phyloP scores from a whole-genome alignment of 2,888 invertebrate species.

The Scaptomyza reducta region DNA sequence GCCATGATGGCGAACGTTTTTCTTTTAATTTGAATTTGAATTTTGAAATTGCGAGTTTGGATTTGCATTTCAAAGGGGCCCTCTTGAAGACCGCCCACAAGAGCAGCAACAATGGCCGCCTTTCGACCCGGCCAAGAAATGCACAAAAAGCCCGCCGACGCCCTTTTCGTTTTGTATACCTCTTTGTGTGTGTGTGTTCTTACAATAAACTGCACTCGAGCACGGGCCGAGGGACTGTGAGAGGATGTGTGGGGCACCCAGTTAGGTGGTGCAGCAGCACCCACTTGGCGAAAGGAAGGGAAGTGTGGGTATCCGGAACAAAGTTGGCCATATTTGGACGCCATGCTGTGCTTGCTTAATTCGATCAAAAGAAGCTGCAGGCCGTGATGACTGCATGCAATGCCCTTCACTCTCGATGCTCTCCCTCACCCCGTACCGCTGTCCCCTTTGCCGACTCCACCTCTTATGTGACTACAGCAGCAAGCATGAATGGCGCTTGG shows the following conservation, averaged over 20 bases:
- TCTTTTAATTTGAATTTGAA: slow-evolving; percentile 55
- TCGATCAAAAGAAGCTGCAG: slow-evolving; percentile 69
- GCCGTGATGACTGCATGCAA: slow-evolving; percentile 56
- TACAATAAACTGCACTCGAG: slow-evolving; percentile 80
- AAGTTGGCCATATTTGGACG: slow-evolving; percentile 80
- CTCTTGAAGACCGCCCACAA: slow-evolving; percentile 56
- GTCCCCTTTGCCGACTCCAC: not conserved
- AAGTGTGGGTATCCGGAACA: slow-evolving; percentile 6
- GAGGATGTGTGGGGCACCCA: not conserved
- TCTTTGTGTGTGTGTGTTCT: slow-evolving; percentile 34
- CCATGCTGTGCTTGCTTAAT: slow-evolving; percentile 78
- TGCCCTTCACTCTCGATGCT: slow-evolving; percentile 25
- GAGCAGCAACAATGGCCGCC: slow-evolving; percentile 52
- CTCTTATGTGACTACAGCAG: slow-evolving; percentile 13
- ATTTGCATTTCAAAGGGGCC: slow-evolving; percentile 71
- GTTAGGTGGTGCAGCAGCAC: slow-evolving; percentile 15
- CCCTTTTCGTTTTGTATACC: slow-evolving; percentile 17
- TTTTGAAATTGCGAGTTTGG: slow-evolving; percentile 24
- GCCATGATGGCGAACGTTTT: slow-evolving; percentile 61
- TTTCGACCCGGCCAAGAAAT: slow-evolving; percentile 36
- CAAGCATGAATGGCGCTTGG: slow-evolving; percentile 62
- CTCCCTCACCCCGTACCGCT: not conserved
- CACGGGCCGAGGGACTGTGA: slow-evolving; percentile 36
- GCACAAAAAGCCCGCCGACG: slow-evolving; percentile 47
- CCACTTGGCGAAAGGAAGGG: not conserved